Evolutionary conservation across 2,888 invertebrate genomes (phyloP).

Genomic region (Drosophila vallismaia): DNA sequence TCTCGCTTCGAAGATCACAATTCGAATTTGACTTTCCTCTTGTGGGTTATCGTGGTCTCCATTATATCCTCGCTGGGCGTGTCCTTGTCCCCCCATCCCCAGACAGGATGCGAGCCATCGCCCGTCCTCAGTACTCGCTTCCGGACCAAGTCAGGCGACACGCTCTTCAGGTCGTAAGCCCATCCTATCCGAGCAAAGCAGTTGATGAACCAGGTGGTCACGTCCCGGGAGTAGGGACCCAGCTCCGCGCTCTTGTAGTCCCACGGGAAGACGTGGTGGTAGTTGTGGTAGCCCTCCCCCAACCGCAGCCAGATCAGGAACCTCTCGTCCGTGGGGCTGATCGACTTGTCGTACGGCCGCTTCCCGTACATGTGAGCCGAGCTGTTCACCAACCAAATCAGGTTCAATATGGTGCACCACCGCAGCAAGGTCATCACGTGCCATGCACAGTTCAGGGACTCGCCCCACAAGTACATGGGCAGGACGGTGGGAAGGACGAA

Average conservation of each 20-base stretch:
- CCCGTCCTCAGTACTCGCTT: conserved; percentile 89
- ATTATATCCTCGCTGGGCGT: conserved; percentile 85
- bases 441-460: conserved; percentile 88
- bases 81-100: conserved; percentile 92
- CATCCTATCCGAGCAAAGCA: conserved; percentile 92
- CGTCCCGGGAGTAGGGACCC: conserved; percentile 89
- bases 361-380: conserved; percentile 93
- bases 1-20: too few species aligned
- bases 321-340: conserved; percentile 88
- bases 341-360: conserved; percentile 89
- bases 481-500: conserved; percentile 90
- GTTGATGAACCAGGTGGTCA: conserved; percentile 91
- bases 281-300: conserved; percentile 93
- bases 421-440: conserved; percentile 90
- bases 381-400: conserved; percentile 95
- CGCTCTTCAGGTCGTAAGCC: conserved; percentile 94
- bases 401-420: conserved; percentile 91
- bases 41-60: conserved; percentile 86
- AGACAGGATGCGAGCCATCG: conserved; percentile 89
- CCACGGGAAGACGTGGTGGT: conserved; percentile 93
- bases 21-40: conserved; percentile 41
- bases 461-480: conserved; percentile 92
- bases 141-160: conserved; percentile 88
- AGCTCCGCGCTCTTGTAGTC: conserved; percentile 93
- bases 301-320: conserved; percentile 87